Conservation (phyloP, 2,113 vertebrate genomes). For the Willisornis vidua region DNA sequence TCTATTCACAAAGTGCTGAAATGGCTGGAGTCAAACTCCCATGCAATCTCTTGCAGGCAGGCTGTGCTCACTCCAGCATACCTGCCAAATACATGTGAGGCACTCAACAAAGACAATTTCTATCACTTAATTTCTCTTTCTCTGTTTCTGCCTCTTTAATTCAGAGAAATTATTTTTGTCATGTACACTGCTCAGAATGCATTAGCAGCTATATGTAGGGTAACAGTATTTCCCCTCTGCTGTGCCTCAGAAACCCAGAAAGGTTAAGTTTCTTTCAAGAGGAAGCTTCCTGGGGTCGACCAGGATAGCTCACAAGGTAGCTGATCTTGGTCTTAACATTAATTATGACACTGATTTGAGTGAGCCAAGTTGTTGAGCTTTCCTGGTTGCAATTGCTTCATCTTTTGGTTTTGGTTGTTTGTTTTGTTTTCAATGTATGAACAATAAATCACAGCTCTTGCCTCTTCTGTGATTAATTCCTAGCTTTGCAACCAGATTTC, state of each 20-base stretch:
- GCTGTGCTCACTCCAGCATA: background rate
- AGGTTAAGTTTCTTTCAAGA: background rate
- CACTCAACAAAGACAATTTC: background rate
- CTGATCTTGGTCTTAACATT: background rate
- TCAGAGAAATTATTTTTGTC: background rate
- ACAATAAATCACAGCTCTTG: background rate
- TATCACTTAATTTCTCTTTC: background rate
- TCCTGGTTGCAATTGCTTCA: background rate
- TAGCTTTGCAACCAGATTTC: background rate
- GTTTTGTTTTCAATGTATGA: background rate
- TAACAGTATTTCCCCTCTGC: background rate
- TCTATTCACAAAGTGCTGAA: conserved; percentile 28
- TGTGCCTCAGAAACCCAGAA: background rate
- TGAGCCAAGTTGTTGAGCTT: background rate
- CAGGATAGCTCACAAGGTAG: background rate
- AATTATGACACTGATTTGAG: background rate
- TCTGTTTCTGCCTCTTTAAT: background rate
- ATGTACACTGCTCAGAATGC: background rate
- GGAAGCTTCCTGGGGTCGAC: background rate
- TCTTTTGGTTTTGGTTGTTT: background rate
- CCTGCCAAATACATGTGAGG: background rate
- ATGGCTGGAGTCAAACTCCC: conserved; percentile 53
- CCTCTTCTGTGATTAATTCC: background rate
- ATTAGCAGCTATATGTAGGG: background rate
- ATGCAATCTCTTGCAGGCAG: conserved; percentile 40